Percentiles rank a stretch among this genome's conserved stretches.
phyloP scores from a whole-genome alignment of 2,797 vertebrate genomes.

The Ibycter americanus region DNA sequence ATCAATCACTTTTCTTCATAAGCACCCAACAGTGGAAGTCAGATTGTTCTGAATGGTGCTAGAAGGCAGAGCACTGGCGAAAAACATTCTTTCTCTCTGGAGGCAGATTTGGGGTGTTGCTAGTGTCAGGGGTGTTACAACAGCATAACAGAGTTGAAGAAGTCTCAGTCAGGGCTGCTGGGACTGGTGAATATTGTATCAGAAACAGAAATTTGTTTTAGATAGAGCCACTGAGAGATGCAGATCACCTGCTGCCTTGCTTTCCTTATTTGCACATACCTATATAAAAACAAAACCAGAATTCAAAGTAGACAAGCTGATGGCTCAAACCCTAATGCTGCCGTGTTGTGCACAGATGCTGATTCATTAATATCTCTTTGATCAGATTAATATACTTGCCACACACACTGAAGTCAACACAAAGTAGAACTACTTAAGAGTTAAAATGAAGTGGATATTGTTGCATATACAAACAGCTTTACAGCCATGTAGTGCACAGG shows the following conservation, averaged over 20 bases:
- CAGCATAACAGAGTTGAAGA: neutral
- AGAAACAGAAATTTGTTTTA: neutral
- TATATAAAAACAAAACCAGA: neutral
- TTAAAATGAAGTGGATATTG: neutral
- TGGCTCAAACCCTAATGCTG: neutral
- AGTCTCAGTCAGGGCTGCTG: neutral
- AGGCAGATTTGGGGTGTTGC: neutral
- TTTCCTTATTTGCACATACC: neutral
- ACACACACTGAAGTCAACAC: neutral
- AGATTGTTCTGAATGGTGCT: rapidly evolving
- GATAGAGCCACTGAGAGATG: neutral
- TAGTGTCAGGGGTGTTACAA: neutral
- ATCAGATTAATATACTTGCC: neutral
- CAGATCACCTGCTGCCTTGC: neutral
- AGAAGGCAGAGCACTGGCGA: neutral
- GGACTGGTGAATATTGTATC: neutral
- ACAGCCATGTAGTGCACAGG: neutral
- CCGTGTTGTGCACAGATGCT: neutral
- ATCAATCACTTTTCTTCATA: neutral
- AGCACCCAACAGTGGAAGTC: neutral
- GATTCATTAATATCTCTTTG: neutral
- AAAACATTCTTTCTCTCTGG: neutral
- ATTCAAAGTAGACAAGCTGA: neutral
- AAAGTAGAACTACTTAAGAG: neutral
- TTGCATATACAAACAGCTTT: neutral